Evolutionary conservation across 1,140 invertebrate species (phyloP).

Genomic region (Brachionus asplanchnoidis): DNA sequence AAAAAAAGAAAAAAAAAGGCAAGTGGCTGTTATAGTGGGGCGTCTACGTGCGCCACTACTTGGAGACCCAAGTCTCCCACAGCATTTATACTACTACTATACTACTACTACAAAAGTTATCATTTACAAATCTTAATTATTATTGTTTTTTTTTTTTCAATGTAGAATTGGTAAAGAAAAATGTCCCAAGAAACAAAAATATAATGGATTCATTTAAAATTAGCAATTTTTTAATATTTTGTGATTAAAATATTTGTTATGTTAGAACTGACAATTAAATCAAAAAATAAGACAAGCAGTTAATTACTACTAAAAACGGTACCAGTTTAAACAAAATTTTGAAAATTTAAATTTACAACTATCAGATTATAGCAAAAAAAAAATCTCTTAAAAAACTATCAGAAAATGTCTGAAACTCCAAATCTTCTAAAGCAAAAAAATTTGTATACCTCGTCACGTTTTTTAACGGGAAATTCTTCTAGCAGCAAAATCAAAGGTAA

Average conservation of each 20-base stretch:
- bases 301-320: background rate
- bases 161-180: no score
- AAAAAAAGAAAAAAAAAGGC: no score
- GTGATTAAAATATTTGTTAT: background rate
- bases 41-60: no score
- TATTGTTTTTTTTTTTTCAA: no score
- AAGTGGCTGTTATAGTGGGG: no score
- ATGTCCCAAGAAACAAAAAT: no score
- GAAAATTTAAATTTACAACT: background rate
- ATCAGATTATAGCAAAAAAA: background rate
- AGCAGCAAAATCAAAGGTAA: slow-evolving; percentile 24
- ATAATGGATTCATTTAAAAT: no score
- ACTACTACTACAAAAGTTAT: no score
- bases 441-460: background rate
- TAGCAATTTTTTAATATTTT: no score
- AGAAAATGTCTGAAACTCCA: background rate
- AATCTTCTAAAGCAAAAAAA: background rate
- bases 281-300: background rate
- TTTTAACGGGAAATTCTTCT: background rate
- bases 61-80: no score
- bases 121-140: no score
- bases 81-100: no score
- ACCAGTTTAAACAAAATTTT: background rate
- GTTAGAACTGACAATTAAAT: background rate
- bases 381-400: background rate